A percentile compares a stretch with the other conserved stretches of the same genome.
phyloP scores from a whole-genome alignment of 2,797 vertebrate genomes.

The Lagorchestes hirsutus region DNA sequence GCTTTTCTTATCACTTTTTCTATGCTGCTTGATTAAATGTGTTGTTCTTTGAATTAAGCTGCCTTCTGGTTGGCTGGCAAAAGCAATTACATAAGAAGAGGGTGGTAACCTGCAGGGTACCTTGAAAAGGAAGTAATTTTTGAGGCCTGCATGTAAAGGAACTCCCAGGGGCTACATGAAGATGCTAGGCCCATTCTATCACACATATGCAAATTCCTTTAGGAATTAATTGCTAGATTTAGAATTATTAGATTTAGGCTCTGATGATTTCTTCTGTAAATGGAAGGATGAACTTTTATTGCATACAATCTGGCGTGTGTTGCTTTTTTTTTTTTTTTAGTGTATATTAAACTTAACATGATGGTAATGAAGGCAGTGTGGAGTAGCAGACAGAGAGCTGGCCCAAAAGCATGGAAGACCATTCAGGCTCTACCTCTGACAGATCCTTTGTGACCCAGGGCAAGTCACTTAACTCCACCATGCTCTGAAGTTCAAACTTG shows the following conservation, averaged over 20 bases:
- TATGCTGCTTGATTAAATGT: neutral
- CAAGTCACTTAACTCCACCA: too few species aligned
- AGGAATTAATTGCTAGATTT: neutral
- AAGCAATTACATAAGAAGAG: neutral
- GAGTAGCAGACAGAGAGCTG: too few species aligned
- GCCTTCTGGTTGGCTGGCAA: neutral
- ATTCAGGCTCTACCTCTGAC: too few species aligned
- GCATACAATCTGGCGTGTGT: too few species aligned
- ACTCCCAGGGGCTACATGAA: neutral
- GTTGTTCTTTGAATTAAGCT: neutral
- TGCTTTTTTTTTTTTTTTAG: too few species aligned
- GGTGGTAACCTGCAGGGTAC: neutral
- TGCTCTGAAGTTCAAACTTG: neutral
- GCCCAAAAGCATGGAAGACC: too few species aligned
- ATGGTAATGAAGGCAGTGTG: too few species aligned
- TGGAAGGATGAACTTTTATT: neutral
- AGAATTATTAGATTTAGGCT: neutral
- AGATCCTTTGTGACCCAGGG: too few species aligned
- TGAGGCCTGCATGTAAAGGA: neutral
- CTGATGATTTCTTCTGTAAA: neutral
- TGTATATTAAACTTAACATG: too few species aligned
- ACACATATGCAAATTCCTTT: neutral
- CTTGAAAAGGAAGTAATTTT: neutral
- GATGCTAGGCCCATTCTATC: neutral
- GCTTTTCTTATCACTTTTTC: neutral